Evolutionary conservation across 1,140 invertebrate species (phyloP).

Genomic region (Lordiphosa stackelbergi): DNA sequence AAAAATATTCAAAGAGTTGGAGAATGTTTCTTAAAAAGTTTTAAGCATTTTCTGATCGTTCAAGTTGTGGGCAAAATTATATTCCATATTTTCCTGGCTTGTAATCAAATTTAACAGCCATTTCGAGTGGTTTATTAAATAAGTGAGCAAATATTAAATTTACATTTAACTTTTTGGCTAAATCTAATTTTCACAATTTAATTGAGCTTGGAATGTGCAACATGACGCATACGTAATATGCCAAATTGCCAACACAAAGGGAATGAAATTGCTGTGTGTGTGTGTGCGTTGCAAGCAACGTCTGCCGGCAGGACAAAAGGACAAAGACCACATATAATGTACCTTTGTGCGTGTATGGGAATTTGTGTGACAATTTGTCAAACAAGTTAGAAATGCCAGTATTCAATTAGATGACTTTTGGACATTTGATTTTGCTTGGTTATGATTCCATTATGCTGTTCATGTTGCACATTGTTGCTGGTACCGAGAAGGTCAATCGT

Average conservation of each 20-base stretch:
- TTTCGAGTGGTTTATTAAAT: too few relatives aligned
- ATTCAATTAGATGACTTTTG: slow-evolving; percentile 20
- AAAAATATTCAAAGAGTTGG: too few relatives aligned
- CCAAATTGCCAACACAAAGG: slow-evolving; percentile 3
- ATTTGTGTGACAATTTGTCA: slow-evolving; percentile 23
- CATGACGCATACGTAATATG: slow-evolving; percentile 36
- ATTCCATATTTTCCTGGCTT: too few relatives aligned
- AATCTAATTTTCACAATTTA: slow-evolving; percentile 25
- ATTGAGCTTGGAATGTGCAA: slow-evolving; percentile 40
- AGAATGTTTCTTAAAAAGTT: too few relatives aligned
- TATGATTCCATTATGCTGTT: slow-evolving; percentile 22
- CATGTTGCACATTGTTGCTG: slow-evolving; percentile 22
- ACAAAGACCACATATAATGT: slow-evolving; percentile 37
- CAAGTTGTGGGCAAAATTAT: too few relatives aligned
- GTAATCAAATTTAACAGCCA: too few relatives aligned
- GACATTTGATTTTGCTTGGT: slow-evolving; percentile 29
- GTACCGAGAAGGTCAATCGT: slow-evolving; percentile 26
- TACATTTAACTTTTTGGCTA: slow-evolving; percentile 14
- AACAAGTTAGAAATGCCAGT: slow-evolving; percentile 23
- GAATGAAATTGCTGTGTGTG: slow-evolving; percentile 9
- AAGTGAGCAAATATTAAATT: slow-evolving; percentile 38
- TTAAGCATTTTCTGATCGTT: too few relatives aligned
- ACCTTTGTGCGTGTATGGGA: background rate
- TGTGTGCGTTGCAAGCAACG: slow-evolving; percentile 32
- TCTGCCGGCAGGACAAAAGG: slow-evolving; percentile 27